Percentiles rank a stretch among this genome's conserved stretches.
These are phyloP conservation scores for Darevskia mixta DNA, from an alignment of 2,797 vertebrate genomes.

Conservation along the genomic window DNA sequence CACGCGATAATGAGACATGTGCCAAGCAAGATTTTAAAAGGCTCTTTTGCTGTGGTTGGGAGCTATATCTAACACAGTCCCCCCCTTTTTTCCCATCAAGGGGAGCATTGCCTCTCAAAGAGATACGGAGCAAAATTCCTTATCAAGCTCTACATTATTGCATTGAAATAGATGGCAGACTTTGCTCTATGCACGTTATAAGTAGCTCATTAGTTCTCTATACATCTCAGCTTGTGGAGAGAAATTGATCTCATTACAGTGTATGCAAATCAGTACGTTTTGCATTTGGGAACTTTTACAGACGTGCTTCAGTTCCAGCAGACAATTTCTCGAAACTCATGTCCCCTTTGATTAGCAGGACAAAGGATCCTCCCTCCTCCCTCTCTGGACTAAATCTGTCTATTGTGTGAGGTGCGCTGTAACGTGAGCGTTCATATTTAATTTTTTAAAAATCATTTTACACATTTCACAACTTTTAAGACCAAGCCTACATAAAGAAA, in stretches of 20 bases:
- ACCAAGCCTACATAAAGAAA: neutral
- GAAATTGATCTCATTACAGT: slow-evolving; percentile 62
- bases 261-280: slow-evolving; percentile 60
- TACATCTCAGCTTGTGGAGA: slow-evolving; percentile 61
- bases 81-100: slow-evolving; percentile 46
- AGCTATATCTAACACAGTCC: slow-evolving; percentile 45
- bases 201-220: slow-evolving; percentile 70
- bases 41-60: slow-evolving; percentile 56
- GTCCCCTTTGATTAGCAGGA: slow-evolving; percentile 61
- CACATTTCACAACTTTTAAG: slow-evolving; percentile 9
- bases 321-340: slow-evolving; percentile 60
- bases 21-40: slow-evolving; percentile 47
- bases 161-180: slow-evolving; percentile 51
- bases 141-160: slow-evolving; percentile 64
- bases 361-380: slow-evolving; percentile 6
- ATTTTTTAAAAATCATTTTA: neutral
- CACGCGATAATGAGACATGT: slow-evolving; percentile 61
- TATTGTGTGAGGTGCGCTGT: neutral
- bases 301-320: slow-evolving; percentile 61
- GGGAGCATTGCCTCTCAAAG: slow-evolving; percentile 56
- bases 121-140: slow-evolving; percentile 61
- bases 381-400: slow-evolving; percentile 3
- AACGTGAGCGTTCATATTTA: neutral
- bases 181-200: slow-evolving; percentile 49
- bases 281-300: slow-evolving; percentile 61